Evolutionary conservation across 2,797 vertebrate genomes (phyloP).

Genomic region (Micromesistius poutassou): DNA sequence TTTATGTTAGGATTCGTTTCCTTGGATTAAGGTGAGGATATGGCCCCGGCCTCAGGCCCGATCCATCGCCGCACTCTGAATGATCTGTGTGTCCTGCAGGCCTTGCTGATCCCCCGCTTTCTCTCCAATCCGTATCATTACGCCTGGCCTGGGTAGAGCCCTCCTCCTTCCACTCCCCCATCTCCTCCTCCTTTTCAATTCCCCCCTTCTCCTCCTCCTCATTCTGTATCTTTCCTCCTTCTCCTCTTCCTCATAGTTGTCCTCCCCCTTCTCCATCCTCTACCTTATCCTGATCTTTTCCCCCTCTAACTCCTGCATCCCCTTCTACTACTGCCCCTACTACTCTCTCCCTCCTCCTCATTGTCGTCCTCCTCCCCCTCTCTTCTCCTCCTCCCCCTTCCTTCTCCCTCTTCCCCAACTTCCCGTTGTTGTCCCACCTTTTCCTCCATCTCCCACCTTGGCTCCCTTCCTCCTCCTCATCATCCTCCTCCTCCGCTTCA

Average conservation of each 20-base stretch:
- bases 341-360: background rate
- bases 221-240: background rate
- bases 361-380: too few species aligned
- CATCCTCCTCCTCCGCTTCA: background rate
- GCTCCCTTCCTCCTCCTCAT: too few species aligned
- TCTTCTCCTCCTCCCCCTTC: too few species aligned
- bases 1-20: slow-evolving; percentile 26
- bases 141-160: too few species aligned
- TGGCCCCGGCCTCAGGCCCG: background rate
- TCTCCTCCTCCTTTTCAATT: too few species aligned
- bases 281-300: too few species aligned
- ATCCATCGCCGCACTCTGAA: slow-evolving; percentile 1
- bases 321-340: too few species aligned
- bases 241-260: background rate
- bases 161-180: too few species aligned
- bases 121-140: background rate
- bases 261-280: background rate
- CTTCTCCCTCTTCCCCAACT: too few species aligned
- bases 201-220: background rate
- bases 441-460: too few species aligned
- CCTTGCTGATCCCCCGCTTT: background rate
- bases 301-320: background rate
- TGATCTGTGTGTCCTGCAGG: background rate
- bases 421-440: too few species aligned
- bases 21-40: slow-evolving; percentile 4